Percentiles rank a stretch among this genome's conserved stretches.
These are phyloP conservation scores for Diaprepes abbreviatus DNA, from an alignment of 2,888 invertebrate species.

Conservation along the genomic window DNA sequence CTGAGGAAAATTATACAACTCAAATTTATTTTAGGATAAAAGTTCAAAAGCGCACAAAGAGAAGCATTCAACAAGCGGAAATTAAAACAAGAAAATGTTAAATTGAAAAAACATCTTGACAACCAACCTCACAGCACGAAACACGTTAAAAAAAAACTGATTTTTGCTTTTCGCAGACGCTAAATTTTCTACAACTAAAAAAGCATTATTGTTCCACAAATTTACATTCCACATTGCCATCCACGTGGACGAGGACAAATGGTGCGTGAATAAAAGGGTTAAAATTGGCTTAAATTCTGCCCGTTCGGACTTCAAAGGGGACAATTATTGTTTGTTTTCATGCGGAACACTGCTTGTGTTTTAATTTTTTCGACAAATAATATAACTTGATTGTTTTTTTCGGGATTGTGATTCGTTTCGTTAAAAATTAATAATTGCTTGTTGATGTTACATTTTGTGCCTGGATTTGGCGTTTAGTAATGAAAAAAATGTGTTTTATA, in stretches of 20 bases:
- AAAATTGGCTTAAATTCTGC: conserved; percentile 47
- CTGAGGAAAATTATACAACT: no score
- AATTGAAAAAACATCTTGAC: no score
- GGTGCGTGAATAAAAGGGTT: conserved; percentile 45
- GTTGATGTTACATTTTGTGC: conserved; percentile 4
- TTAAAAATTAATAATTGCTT: conserved; percentile 36
- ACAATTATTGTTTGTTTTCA: conserved; percentile 48
- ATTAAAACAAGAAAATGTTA: no score
- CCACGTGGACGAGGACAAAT: conserved; percentile 41
- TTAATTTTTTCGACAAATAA: conserved; percentile 46
- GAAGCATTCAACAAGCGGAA: no score
- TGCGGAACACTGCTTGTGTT: conserved; percentile 35
- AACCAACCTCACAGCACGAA: no score
- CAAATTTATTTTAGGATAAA: no score
- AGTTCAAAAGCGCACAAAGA: no score
- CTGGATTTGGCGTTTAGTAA: conserved; percentile 16
- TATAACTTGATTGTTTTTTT: conserved; percentile 41
- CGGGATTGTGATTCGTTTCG: conserved; percentile 31
- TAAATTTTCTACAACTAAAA: no score
- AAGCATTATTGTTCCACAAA: neutral
- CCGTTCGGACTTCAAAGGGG: conserved; percentile 46
- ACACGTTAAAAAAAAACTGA: no score
- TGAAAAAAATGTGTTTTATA: neutral
- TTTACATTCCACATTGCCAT: conserved; percentile 33
- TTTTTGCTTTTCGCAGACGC: no score